Evolutionary conservation across 2,888 invertebrate genomes (phyloP).

Genomic region (Alviniconcha strummeri): DNA sequence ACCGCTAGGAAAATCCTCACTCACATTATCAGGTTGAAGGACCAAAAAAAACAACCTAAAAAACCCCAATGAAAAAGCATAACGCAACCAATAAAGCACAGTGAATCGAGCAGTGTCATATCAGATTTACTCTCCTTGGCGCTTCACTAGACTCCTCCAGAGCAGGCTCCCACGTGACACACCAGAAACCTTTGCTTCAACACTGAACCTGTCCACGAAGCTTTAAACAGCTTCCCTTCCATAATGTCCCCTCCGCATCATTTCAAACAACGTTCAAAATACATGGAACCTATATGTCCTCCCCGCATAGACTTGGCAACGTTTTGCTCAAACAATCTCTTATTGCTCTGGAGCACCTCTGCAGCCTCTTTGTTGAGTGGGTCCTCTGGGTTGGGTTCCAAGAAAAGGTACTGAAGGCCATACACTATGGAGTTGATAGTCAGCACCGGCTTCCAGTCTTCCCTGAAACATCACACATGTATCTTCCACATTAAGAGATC

Average conservation of each 20-base stretch:
- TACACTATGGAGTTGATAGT: constrained; percentile 98
- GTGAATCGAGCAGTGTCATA: neutral
- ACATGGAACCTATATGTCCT: constrained; percentile 93
- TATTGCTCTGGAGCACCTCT: constrained; percentile 94
- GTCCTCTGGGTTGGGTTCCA: constrained; percentile 99
- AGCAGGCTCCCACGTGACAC: neutral
- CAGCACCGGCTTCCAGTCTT: constrained; percentile 99
- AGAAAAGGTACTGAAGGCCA: constrained; percentile 96
- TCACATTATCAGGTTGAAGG: neutral
- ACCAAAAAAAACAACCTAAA: neutral
- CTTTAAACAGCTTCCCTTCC: no score
- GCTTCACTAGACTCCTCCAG: neutral
- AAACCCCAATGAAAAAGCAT: neutral
- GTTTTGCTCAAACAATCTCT: constrained; percentile 95
- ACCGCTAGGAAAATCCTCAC: no score
- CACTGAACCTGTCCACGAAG: neutral
- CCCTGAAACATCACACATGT: constrained; percentile 76
- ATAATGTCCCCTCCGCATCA: constrained; percentile 42
- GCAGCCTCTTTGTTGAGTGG: constrained; percentile 99
- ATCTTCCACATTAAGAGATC: no score
- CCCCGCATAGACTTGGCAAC: constrained; percentile 97
- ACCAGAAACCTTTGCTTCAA: neutral
- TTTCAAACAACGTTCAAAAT: constrained; percentile 93
- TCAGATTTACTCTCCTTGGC: neutral
- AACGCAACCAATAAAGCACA: no score